These are phyloP conservation scores for Heterocephalus glaber DNA, from an alignment of 2,113 vertebrate species.

Conservation along the genomic window DNA sequence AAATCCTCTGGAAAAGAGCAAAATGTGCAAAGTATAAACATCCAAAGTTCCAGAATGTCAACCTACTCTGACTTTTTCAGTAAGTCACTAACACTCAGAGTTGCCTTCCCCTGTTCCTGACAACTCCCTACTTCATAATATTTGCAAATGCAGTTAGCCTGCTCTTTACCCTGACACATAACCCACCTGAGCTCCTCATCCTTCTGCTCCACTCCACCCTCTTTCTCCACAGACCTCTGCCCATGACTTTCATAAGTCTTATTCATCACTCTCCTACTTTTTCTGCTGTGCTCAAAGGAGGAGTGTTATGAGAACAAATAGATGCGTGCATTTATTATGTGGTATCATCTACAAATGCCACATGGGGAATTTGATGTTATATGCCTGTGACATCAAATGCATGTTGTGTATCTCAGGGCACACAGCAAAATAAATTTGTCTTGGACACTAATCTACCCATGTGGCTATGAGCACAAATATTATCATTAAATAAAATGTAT, in stretches of 20 bases:
- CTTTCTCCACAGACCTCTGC: slow-evolving; percentile 19
- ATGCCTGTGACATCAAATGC: slow-evolving; percentile 15
- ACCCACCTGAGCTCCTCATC: slow-evolving; percentile 59
- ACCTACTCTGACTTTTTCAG: slow-evolving; percentile 24
- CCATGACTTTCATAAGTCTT: background rate
- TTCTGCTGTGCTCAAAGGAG: background rate
- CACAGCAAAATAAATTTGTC: slow-evolving; percentile 72
- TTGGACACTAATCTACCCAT: slow-evolving; percentile 66
- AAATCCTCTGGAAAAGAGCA: slow-evolving; percentile 59
- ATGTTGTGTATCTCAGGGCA: slow-evolving; percentile 40
- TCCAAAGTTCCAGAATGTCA: slow-evolving; percentile 41
- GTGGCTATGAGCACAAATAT: slow-evolving; percentile 78
- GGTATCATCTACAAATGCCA: background rate
- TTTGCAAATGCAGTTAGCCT: slow-evolving; percentile 72
- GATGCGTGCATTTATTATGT: background rate
- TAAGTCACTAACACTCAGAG: slow-evolving; percentile 35
- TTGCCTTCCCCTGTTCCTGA: slow-evolving; percentile 52
- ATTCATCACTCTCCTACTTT: background rate
- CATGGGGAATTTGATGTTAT: background rate
- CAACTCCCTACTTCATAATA: slow-evolving; percentile 66
- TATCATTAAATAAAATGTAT: slow-evolving; percentile 81
- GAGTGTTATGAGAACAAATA: background rate
- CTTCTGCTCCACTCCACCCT: slow-evolving; percentile 64
- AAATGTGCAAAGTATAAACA: slow-evolving; percentile 48
- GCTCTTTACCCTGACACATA: slow-evolving; percentile 50